Percentiles rank a stretch among this genome's conserved stretches.
Evolutionary conservation across 2,113 vertebrate species (phyloP).

Genomic region (Dicrurus megarhynchus): DNA sequence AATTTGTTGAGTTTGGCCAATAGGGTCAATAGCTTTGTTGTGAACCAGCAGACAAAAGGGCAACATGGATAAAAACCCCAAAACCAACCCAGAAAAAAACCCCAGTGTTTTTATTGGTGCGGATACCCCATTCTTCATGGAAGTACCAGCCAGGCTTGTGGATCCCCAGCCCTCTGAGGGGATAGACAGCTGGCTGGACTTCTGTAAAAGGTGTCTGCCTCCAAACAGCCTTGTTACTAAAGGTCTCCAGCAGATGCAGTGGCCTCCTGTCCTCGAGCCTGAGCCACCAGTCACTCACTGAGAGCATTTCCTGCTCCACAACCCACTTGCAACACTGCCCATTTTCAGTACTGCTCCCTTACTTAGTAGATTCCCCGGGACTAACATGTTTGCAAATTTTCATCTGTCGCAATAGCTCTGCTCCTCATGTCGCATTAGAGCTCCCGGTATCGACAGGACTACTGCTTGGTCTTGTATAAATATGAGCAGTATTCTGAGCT

Average conservation of each 20-base stretch:
- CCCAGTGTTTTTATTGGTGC: neutral
- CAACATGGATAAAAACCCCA: neutral
- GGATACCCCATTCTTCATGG: neutral
- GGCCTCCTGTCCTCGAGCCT: neutral
- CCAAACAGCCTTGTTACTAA: neutral
- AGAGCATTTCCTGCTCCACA: accelerated
- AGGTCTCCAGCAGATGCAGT: neutral
- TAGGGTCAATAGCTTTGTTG: neutral
- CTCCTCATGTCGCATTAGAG: neutral
- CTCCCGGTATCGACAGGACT: neutral
- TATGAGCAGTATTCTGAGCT: neutral
- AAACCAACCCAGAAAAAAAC: accelerated
- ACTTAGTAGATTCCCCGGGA: neutral
- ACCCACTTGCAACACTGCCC: neutral
- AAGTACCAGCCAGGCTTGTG: neutral
- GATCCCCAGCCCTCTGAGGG: neutral
- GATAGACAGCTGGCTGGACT: neutral
- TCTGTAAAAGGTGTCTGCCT: neutral
- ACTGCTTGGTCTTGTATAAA: neutral
- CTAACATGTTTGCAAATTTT: neutral
- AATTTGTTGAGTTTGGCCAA: neutral
- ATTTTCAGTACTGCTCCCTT: neutral
- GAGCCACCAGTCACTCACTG: neutral
- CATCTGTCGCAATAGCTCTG: neutral
- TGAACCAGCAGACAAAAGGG: neutral